A percentile compares a stretch with the other conserved stretches of the same genome.
These are phyloP conservation scores for Phytoseiulus persimilis DNA, from an alignment of 2,888 invertebrate species.

Conservation along the genomic window DNA sequence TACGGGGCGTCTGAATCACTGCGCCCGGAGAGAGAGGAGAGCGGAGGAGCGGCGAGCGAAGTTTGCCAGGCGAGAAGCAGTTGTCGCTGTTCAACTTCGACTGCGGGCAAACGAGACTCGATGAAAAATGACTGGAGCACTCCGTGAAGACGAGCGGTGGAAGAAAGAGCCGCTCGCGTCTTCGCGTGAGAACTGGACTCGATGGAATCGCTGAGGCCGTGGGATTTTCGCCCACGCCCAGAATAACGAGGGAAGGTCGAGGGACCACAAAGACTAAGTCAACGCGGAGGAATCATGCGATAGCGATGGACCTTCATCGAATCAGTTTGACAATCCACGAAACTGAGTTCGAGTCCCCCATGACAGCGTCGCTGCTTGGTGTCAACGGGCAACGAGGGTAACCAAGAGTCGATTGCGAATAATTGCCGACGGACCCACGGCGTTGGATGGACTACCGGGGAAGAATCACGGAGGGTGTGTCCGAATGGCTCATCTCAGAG, in stretches of 20 bases:
- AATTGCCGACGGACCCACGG: neutral
- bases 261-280: too few relatives aligned
- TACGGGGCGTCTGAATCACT: neutral
- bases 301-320: too few relatives aligned
- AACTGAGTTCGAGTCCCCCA: too few relatives aligned
- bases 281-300: too few relatives aligned
- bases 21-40: neutral
- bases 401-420: neutral
- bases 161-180: neutral
- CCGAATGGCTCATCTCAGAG: neutral
- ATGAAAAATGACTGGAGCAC: neutral
- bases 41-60: neutral
- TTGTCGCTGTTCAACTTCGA: neutral
- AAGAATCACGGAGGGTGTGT: neutral
- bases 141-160: neutral
- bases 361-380: too few relatives aligned
- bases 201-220: neutral
- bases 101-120: neutral
- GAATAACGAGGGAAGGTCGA: neutral
- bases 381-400: too few relatives aligned
- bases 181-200: neutral
- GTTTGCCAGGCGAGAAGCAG: neutral
- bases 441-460: neutral
- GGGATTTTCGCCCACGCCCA: neutral
- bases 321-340: too few relatives aligned